phyloP scores from a whole-genome alignment of 1,140 invertebrate species.

The Drepana arcuata region DNA sequence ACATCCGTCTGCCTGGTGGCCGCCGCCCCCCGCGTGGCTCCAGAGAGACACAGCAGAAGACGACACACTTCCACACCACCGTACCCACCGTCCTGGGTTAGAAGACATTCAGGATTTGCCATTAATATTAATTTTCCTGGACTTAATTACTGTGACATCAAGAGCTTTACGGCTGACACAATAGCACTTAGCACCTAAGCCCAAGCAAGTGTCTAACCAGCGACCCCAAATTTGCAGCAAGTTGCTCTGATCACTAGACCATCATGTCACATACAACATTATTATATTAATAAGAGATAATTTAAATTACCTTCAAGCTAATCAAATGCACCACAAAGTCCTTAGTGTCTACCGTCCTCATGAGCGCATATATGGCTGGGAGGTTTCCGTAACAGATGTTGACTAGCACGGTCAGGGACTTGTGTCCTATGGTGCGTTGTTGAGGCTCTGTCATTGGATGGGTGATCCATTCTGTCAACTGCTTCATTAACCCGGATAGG shows the following conservation, averaged over 20 bases:
- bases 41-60: slow-evolving; percentile 48
- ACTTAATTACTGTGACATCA: too few species aligned
- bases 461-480: slow-evolving; percentile 75
- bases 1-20: slow-evolving; percentile 37
- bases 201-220: too few species aligned
- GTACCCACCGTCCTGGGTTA: slow-evolving; percentile 53
- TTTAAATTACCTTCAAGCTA: slow-evolving; percentile 72
- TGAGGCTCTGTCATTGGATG: slow-evolving; percentile 66
- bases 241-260: too few species aligned
- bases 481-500: slow-evolving; percentile 74
- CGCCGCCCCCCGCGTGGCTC: slow-evolving; percentile 31
- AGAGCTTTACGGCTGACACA: too few species aligned
- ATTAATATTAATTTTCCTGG: too few species aligned
- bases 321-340: slow-evolving; percentile 71
- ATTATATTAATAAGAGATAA: too few species aligned
- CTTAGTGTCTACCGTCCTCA: slow-evolving; percentile 77
- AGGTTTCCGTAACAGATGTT: slow-evolving; percentile 82
- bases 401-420: slow-evolving; percentile 78
- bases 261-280: too few species aligned
- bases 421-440: slow-evolving; percentile 71
- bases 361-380: slow-evolving; percentile 76
- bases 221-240: too few species aligned
- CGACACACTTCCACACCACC: slow-evolving; percentile 63
- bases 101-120: too few species aligned
- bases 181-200: too few species aligned